Base-by-base conservation (phyloP, 2,797 vertebrate genomes). In the Todus mexicanus region DNA sequence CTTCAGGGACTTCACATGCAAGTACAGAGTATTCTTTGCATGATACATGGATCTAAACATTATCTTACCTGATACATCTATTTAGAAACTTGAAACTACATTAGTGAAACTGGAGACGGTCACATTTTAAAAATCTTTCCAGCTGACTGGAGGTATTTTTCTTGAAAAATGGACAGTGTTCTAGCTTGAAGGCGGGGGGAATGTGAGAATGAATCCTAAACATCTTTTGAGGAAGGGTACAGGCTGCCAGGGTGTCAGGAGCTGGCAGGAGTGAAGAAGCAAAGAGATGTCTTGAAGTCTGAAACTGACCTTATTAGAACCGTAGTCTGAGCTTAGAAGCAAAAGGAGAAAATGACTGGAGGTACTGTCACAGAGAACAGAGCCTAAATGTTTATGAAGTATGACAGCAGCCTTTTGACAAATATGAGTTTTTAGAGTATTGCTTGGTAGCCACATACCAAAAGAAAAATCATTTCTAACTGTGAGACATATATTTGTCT, bases 351-450 rank as follows among this genome's bases (percentile, higher is more conserved):
- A 91, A 68, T 57, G 12, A 66, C 40, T 73, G 56, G 59, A 89
- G 40, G 31, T 85, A 48, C 47, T 51, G 19, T 65, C 59, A 83
- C 20, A 79, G 59, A 77, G 61, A 85, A 40, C 29, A 89, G 31
- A 85, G 81, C 85, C 88, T 93, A 89, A 95, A 86, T 95, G 85
- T 93, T 93, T 92, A 68, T 92, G 4, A 80, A 86, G 83, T 74
- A 81, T 77, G 69, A 90, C 73, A 74, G 57, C 72, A 90, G 72
- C 64, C 70, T 88, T 92, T 91, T 92, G 61, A 92, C 38, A 90
- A 94, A 87, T 85, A 54, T 0, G 2, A 38, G 38, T 59, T 77
- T 89, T 81, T 78, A 83, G 60, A 75, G 69, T 86, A 63, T 80
- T 80, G 47, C 77, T 90, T 92, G 40, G 40, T 93, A 91, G 84